A percentile compares a stretch with the other conserved stretches of the same genome.
Conservation (phyloP, 1,140 invertebrate species). For the Aphis gossypii region DNA sequence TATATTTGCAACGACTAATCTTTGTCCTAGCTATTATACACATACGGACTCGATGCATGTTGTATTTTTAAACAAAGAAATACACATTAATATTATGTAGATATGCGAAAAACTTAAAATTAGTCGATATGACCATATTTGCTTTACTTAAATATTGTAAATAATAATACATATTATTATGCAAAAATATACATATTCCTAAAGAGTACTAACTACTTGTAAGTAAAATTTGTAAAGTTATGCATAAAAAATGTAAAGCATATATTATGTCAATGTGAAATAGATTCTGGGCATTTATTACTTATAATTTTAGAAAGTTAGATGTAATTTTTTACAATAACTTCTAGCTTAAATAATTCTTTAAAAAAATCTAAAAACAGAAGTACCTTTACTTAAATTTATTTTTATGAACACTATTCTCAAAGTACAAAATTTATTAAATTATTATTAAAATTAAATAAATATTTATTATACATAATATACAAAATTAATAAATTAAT, state of each 20-base stretch:
- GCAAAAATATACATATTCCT: not conserved
- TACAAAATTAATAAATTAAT: not conserved
- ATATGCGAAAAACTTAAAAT: not conserved
- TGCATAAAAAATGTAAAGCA: not conserved
- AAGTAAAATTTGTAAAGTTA: not conserved
- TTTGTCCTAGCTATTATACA: not conserved
- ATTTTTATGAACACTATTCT: not conserved
- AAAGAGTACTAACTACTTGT: not conserved
- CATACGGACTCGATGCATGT: not conserved
- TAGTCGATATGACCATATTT: not conserved
- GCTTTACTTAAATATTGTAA: not conserved
- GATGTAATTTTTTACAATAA: not conserved
- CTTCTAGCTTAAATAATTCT: not conserved
- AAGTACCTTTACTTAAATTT: not conserved
- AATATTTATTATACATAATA: not conserved
- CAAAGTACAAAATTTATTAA: not conserved
- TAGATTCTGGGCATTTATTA: fast-evolving
- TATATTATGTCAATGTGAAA: not conserved
- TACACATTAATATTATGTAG: not conserved
- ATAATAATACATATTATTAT: not conserved
- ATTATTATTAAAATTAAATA: not conserved
- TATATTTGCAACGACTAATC: not conserved
- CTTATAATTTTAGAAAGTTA: not conserved
- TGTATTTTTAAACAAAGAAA: not conserved
- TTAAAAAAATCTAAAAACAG: not conserved